These are phyloP conservation scores for Celastrina argiolus DNA, from an alignment of 2,888 invertebrate genomes.

Conservation along the genomic window DNA sequence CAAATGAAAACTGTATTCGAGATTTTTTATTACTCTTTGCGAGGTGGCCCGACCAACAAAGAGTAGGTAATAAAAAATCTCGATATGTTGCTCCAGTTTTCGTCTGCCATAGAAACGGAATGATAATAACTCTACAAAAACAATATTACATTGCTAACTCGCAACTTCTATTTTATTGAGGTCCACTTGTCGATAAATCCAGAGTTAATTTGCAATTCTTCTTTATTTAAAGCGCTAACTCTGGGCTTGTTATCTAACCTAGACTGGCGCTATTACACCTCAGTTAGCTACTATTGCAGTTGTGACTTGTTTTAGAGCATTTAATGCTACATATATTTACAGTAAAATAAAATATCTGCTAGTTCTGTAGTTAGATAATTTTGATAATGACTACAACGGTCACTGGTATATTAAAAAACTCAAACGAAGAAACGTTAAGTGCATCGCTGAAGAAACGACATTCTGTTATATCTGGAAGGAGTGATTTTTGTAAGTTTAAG, in stretches of 20 bases:
- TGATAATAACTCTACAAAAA: neutral
- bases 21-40: no score
- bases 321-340: no score
- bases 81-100: neutral
- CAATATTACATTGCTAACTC: no score
- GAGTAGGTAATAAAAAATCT: neutral
- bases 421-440: constrained; percentile 34
- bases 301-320: no score
- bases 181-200: no score
- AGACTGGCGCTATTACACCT: no score
- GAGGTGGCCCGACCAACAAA: neutral
- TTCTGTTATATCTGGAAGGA: constrained; percentile 57
- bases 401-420: constrained; percentile 45
- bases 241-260: no score
- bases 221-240: no score
- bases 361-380: neutral
- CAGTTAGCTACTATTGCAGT: no score
- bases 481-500: constrained; percentile 62
- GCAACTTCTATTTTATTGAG: neutral
- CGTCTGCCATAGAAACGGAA: neutral
- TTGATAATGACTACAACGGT: constrained; percentile 39
- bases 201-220: no score
- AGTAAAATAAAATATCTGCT: neutral
- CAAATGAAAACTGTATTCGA: neutral
- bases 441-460: constrained; percentile 54